phyloP scores from a whole-genome alignment of 2,797 vertebrate species.

The Serranus cabrilla region DNA sequence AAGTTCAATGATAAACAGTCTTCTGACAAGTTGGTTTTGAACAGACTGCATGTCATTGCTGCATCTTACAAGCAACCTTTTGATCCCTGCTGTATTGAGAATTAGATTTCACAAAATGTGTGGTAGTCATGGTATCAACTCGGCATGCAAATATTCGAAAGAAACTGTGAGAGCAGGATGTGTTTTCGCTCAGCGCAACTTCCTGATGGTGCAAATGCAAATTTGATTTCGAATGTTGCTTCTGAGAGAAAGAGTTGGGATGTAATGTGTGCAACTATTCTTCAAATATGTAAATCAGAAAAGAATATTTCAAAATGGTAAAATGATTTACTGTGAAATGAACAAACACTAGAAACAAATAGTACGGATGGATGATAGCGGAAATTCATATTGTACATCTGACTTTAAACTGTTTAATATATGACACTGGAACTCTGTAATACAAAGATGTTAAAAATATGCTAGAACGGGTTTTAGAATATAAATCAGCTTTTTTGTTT shows the following conservation, averaged over 20 bases:
- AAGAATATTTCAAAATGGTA: constrained; percentile 8
- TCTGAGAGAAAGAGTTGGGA: not conserved
- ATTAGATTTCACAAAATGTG: constrained; percentile 11
- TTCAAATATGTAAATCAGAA: not conserved
- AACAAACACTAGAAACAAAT: not conserved
- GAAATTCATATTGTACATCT: not conserved
- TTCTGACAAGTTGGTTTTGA: constrained; percentile 23
- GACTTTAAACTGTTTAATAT: not conserved
- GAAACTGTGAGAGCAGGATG: not conserved
- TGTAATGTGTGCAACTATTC: not conserved
- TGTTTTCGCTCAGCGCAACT: not conserved
- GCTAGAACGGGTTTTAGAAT: not conserved
- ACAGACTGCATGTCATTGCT: constrained; percentile 8
- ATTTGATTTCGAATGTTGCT: not conserved
- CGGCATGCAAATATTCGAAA: constrained; percentile 4
- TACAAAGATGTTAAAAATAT: no score
- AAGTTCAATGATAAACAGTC: constrained; percentile 50
- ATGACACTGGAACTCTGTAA: not conserved
- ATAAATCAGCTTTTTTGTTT: no score
- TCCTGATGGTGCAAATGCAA: not conserved
- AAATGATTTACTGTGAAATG: not conserved
- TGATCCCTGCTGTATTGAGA: constrained; percentile 7
- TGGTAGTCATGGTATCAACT: constrained; percentile 16
- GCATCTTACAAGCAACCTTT: constrained; percentile 31
- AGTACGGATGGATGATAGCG: not conserved